phyloP scores from a whole-genome alignment of 2,113 vertebrate genomes.

The Sminthopsis crassicaudata region DNA sequence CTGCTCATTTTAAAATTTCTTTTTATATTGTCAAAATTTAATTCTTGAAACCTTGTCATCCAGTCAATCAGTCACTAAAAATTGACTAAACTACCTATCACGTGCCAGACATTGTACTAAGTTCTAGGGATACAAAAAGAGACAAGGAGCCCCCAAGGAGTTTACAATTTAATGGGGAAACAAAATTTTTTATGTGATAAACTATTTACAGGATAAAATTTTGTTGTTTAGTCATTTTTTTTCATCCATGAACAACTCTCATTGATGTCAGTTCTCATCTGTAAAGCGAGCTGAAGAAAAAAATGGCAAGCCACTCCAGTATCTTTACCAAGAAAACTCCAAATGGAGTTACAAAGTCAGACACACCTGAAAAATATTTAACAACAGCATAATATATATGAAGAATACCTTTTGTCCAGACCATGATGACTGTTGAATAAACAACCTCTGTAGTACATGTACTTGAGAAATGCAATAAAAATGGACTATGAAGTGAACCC shows the following conservation, averaged over 20 bases:
- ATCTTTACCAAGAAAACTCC: background rate
- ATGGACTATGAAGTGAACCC: background rate
- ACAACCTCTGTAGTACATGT: background rate
- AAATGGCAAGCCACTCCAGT: background rate
- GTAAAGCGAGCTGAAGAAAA: background rate
- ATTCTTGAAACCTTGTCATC: background rate
- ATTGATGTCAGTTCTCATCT: background rate
- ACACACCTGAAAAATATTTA: background rate
- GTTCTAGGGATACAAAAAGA: background rate
- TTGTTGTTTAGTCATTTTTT: too few relatives aligned
- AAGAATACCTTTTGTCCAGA: conserved; percentile 25
- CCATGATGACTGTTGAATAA: background rate
- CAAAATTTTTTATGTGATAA: background rate
- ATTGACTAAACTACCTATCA: background rate
- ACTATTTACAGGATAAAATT: background rate
- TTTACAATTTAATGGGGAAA: background rate
- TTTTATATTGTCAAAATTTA: background rate
- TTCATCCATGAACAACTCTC: too few relatives aligned
- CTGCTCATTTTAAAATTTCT: background rate
- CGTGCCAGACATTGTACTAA: background rate
- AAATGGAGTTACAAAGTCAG: background rate
- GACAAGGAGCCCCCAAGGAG: background rate
- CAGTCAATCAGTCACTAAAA: background rate
- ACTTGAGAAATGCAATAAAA: background rate
- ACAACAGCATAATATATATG: background rate